A percentile compares a stretch with the other conserved stretches of the same genome.
Conservation (phyloP, 2,888 invertebrate species). For the Digitonthophagus gazella region DNA sequence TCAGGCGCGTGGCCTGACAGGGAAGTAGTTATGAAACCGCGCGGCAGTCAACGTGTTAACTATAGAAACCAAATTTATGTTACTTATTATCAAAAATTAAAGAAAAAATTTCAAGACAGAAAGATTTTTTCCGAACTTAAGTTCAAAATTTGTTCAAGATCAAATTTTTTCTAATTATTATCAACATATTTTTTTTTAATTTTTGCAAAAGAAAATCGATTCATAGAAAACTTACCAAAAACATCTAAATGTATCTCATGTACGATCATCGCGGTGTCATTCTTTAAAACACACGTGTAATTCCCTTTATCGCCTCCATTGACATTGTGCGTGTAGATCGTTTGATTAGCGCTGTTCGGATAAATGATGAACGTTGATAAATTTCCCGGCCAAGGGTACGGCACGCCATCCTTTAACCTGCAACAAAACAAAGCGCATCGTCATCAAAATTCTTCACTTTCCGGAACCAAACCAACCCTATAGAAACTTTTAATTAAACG, state of each 20-base stretch:
- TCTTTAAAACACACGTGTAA: conserved; percentile 71
- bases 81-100: too few species aligned
- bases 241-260: conserved; percentile 66
- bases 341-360: conserved; percentile 77
- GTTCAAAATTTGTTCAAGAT: too few species aligned
- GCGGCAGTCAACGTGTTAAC: too few species aligned
- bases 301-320: conserved; percentile 67
- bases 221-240: conserved; percentile 58
- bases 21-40: too few species aligned
- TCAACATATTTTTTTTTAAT: background rate
- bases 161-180: background rate
- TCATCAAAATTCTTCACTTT: background rate
- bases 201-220: background rate
- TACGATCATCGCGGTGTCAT: conserved; percentile 64
- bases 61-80: too few species aligned
- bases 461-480: too few species aligned
- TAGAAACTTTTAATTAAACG: too few species aligned
- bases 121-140: too few species aligned
- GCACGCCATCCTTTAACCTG: conserved; percentile 74
- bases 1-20: too few species aligned
- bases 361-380: conserved; percentile 71
- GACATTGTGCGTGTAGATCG: conserved; percentile 67
- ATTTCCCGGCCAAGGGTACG: conserved; percentile 74
- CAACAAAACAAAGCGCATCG: conserved; percentile 35
- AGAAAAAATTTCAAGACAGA: too few species aligned